These are phyloP conservation scores for Labroides dimidiatus DNA, from an alignment of 2,797 vertebrate genomes.

Conservation along the genomic window DNA sequence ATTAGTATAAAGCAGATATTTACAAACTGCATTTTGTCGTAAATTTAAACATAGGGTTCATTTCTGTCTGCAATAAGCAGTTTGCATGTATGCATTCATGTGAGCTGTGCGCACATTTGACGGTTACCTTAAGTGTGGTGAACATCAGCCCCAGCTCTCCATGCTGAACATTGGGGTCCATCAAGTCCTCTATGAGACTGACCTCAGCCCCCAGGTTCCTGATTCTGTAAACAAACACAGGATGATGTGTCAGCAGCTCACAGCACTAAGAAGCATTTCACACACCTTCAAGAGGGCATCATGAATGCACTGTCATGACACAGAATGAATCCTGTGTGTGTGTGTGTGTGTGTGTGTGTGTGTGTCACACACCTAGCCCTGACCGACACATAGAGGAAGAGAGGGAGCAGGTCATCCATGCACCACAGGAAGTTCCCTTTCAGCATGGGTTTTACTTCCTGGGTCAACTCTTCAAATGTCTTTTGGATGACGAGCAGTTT, in stretches of 20 bases:
- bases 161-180: conserved; percentile 94
- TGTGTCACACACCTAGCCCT: conserved; percentile 88
- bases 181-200: conserved; percentile 94
- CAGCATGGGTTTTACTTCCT: conserved; percentile 89
- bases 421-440: conserved; percentile 93
- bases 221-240: conserved; percentile 82
- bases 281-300: too few species aligned
- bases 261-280: too few species aligned
- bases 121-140: conserved; percentile 93
- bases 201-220: conserved; percentile 96
- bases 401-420: conserved; percentile 97
- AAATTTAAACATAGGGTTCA: too few species aligned
- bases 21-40: too few species aligned
- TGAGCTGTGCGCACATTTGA: neutral
- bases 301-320: too few species aligned
- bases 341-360: conserved; percentile 8
- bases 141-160: conserved; percentile 98
- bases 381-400: conserved; percentile 97
- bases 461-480: conserved; percentile 96
- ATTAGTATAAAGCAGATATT: too few species aligned
- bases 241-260: too few species aligned
- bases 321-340: neutral
- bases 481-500: conserved; percentile 95
- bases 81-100: neutral
- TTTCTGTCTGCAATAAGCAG: neutral